A percentile compares a stretch with the other conserved stretches of the same genome.
Conservation (phyloP, 1,140 invertebrate genomes). For the Saccostrea cuccullata region DNA sequence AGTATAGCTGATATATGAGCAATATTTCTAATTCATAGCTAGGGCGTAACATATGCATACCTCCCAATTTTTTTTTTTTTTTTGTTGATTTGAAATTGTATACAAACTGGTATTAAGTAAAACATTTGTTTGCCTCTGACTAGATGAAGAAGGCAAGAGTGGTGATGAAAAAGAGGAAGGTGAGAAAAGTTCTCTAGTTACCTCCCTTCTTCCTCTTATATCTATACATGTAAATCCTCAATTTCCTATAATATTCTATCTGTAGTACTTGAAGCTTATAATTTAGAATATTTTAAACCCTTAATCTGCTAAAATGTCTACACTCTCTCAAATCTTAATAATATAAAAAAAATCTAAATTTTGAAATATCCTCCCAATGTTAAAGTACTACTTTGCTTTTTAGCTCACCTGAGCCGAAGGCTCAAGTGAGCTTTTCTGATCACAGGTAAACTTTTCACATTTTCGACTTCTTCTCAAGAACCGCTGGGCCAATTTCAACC, state of each 20-base stretch:
- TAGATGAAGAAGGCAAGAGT: conserved; percentile 49
- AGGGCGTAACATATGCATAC: too few species aligned
- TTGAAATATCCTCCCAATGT: too few species aligned
- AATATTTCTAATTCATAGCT: too few species aligned
- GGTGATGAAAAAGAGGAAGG: conserved; percentile 48
- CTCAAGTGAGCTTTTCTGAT: too few species aligned
- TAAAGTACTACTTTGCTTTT: too few species aligned
- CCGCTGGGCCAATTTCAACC: too few species aligned
- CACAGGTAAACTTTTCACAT: too few species aligned
- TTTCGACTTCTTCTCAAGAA: too few species aligned
- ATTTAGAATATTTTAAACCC: neutral
- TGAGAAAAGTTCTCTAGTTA: conserved; percentile 38
- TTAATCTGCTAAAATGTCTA: neutral
- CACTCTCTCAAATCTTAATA: neutral
- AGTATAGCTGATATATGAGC: too few species aligned
- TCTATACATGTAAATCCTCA: neutral
- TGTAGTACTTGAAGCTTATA: neutral
- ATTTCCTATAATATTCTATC: neutral
- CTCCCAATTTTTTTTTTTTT: too few species aligned
- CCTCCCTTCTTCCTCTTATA: conserved; percentile 17
- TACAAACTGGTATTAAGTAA: neutral
- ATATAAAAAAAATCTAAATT: neutral
- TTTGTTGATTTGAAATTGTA: too few species aligned
- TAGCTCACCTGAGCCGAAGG: too few species aligned
- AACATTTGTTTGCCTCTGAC: conserved; percentile 38